A percentile compares a stretch with the other conserved stretches of the same genome.
Conservation (phyloP, 2,888 invertebrate species). For the Andrena chrysosceles region DNA sequence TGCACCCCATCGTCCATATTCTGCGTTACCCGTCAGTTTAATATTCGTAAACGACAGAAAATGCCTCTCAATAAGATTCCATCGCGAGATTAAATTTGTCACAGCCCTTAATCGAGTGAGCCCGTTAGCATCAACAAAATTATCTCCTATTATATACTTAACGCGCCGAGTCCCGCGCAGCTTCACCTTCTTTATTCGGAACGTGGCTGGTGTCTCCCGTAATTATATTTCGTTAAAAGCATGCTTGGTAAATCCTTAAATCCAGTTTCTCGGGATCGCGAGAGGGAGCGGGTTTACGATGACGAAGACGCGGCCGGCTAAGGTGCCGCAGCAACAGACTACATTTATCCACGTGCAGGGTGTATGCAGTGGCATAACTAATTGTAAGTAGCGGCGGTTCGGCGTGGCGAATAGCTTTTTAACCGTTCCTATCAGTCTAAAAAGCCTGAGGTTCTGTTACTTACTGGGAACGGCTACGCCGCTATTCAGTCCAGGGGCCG, state of each 20-base stretch:
- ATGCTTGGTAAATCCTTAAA: constrained; percentile 31
- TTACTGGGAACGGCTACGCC: constrained; percentile 58
- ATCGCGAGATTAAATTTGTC: constrained; percentile 1
- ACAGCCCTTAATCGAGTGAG: neutral
- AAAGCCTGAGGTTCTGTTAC: constrained; percentile 78
- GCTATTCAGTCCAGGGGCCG: constrained; percentile 63
- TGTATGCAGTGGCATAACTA: constrained; percentile 44
- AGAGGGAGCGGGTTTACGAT: constrained; percentile 22
- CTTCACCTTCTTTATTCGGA: constrained; percentile 1
- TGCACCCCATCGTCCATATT: neutral
- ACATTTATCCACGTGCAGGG: constrained; percentile 38
- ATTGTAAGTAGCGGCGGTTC: constrained; percentile 43
- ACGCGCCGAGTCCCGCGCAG: neutral
- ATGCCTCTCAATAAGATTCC: neutral
- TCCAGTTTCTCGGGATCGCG: constrained; percentile 10
- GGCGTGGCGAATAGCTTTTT: constrained; percentile 72
- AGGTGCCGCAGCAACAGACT: constrained; percentile 17
- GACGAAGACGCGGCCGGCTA: constrained; percentile 8
- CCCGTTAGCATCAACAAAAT: neutral
- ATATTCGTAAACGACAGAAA: neutral
- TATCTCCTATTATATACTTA: neutral
- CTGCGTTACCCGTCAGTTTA: neutral
- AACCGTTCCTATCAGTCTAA: constrained; percentile 80
- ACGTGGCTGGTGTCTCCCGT: neutral
- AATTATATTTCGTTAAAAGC: constrained; percentile 42